phyloP scores from a whole-genome alignment of 1,140 invertebrate species.

The Nautilus pompilius region DNA sequence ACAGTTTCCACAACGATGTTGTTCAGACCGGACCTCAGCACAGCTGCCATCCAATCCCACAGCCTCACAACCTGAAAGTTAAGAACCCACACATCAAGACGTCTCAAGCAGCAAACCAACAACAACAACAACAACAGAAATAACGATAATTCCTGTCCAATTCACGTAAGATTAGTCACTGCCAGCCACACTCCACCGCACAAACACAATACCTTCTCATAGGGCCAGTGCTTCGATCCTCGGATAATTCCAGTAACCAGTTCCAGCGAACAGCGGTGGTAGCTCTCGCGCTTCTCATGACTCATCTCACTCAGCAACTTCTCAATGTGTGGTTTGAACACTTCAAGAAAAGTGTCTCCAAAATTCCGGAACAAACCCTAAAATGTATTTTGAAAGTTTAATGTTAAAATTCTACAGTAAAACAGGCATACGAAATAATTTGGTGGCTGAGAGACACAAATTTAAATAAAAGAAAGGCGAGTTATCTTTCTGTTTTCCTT shows the following conservation, averaged over 20 bases:
- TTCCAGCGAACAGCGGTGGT: conserved; percentile 81
- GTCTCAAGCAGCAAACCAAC: too few relatives aligned
- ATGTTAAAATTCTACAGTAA: too few relatives aligned
- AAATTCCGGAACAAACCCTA: conserved; percentile 77
- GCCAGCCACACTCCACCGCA: neutral
- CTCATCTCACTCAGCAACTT: conserved; percentile 65
- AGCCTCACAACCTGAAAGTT: conserved; percentile 55
- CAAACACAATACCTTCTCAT: conserved; percentile 58
- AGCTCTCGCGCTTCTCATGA: conserved; percentile 69
- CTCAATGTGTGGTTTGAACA: conserved; percentile 67
- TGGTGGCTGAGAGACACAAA: too few relatives aligned
- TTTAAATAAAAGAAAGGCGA: too few relatives aligned
- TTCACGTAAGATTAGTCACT: too few relatives aligned
- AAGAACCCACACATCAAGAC: neutral
- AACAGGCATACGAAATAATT: too few relatives aligned
- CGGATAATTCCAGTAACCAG: conserved; percentile 72
- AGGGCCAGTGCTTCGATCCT: conserved; percentile 81
- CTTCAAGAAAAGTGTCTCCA: conserved; percentile 65
- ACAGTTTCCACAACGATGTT: conserved; percentile 68
- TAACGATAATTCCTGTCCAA: too few relatives aligned
- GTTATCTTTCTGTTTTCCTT: too few relatives aligned
- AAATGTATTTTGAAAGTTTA: conserved; percentile 32
- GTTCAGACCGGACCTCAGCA: conserved; percentile 62
- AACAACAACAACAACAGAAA: too few relatives aligned
- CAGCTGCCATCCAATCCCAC: conserved; percentile 62